A percentile compares a stretch with the other conserved stretches of the same genome.
phyloP scores from a whole-genome alignment of 2,888 invertebrate species.

The Brenthis daphne region DNA sequence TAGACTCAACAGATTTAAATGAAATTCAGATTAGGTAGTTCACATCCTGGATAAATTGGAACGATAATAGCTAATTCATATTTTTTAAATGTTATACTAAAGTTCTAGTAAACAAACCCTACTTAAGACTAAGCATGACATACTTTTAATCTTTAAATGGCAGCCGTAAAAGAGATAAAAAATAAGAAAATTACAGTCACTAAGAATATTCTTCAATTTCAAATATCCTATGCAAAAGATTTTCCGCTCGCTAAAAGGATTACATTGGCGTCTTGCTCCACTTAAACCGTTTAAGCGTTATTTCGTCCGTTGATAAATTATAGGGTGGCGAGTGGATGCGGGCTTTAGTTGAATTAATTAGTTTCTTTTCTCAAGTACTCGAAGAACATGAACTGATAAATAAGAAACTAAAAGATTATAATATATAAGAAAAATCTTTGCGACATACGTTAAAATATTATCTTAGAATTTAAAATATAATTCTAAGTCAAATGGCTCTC shows the following conservation, averaged over 20 bases:
- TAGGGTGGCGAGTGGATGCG: slow-evolving; percentile 37
- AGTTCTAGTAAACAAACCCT: neutral
- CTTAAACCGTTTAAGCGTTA: slow-evolving; percentile 42
- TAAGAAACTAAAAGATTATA: slow-evolving; percentile 18
- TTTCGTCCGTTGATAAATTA: slow-evolving; percentile 46
- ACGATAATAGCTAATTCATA: too few species aligned
- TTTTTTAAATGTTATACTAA: too few species aligned
- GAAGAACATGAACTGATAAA: slow-evolving; percentile 24
- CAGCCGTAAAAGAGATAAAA: too few species aligned
- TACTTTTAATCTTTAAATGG: too few species aligned
- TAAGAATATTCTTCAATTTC: slow-evolving; percentile 7
- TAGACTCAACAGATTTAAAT: too few species aligned
- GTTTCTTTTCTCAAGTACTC: slow-evolving; percentile 40
- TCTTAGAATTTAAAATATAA: too few species aligned
- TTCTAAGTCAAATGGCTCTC: too few species aligned
- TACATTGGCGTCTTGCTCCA: slow-evolving; percentile 43
- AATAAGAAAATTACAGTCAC: too few species aligned
- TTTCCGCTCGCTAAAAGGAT: slow-evolving; percentile 41
- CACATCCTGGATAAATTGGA: too few species aligned
- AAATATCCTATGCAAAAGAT: slow-evolving; percentile 30
- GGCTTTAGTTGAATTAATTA: slow-evolving; percentile 46
- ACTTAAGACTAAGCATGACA: neutral
- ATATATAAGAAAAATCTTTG: neutral
- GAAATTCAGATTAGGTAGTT: too few species aligned
- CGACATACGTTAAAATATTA: neutral